Percentiles rank a stretch among this genome's conserved stretches.
These are phyloP conservation scores for Python bivittatus DNA, from an alignment of 2,113 vertebrate genomes.

Conservation along the genomic window DNA sequence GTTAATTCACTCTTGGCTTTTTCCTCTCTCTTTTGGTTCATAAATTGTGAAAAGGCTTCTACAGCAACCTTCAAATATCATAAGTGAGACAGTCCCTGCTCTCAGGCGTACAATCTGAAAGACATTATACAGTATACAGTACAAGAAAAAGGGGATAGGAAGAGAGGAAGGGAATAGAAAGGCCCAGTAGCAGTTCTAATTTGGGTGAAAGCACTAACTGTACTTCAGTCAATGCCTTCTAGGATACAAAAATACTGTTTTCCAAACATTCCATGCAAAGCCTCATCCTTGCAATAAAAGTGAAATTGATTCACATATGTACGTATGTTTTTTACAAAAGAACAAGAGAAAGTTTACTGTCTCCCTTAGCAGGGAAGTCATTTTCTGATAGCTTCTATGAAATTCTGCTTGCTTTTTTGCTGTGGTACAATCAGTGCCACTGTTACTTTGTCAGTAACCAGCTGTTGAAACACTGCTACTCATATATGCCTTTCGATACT, in stretches of 20 bases:
- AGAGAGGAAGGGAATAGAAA: neutral
- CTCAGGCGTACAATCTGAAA: neutral
- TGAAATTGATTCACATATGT: neutral
- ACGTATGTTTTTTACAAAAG: neutral
- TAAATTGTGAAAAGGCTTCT: neutral
- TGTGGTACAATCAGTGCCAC: neutral
- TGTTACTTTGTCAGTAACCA: neutral
- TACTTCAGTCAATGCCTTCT: neutral
- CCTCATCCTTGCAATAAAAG: neutral
- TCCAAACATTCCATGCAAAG: too few relatives aligned
- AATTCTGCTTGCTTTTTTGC: neutral
- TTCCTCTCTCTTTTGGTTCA: neutral
- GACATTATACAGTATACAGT: neutral
- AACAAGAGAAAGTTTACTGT: neutral
- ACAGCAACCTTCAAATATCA: neutral
- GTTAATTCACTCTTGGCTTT: neutral
- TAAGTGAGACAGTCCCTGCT: neutral
- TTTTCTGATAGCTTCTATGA: neutral
- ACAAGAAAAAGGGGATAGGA: neutral
- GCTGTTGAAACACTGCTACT: neutral
- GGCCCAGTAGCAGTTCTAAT: neutral
- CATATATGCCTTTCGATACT: neutral
- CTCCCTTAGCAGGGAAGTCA: neutral
- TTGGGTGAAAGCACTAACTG: neutral
- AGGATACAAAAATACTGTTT: neutral